Percentiles rank a stretch among this genome's conserved stretches.
Conservation (phyloP, 1,140 invertebrate species). For the Heliconius melpomene region DNA sequence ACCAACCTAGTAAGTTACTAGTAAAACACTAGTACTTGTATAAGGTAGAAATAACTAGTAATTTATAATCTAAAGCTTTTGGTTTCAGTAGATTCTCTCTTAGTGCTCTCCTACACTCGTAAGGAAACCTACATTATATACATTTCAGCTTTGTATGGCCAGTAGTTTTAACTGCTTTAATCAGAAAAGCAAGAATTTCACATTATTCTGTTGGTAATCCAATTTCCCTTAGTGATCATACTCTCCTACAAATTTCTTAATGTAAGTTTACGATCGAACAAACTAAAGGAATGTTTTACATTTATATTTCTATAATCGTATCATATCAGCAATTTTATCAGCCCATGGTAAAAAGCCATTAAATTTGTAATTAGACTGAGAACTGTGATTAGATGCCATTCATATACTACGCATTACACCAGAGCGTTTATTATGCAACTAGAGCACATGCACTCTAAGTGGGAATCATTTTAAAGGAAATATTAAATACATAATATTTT, state of each 20-base stretch:
- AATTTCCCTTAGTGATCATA: no score
- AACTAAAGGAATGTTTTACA: not conserved
- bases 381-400: not conserved
- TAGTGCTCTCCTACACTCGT: no score
- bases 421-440: slow-evolving; percentile 3
- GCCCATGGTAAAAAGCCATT: not conserved
- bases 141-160: no score
- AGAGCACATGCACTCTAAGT: not conserved
- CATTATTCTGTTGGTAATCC: no score
- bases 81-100: no score
- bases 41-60: no score
- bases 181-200: no score
- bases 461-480: not conserved
- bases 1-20: no score
- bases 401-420: not conserved
- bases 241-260: not conserved
- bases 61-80: no score
- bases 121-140: no score
- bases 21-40: no score
- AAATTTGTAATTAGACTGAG: not conserved
- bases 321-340: not conserved
- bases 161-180: no score
- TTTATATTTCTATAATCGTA: not conserved
- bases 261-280: not conserved
- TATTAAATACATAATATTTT: not conserved